Conservation (phyloP, 2,888 invertebrate species). For the Clostera curtula region DNA sequence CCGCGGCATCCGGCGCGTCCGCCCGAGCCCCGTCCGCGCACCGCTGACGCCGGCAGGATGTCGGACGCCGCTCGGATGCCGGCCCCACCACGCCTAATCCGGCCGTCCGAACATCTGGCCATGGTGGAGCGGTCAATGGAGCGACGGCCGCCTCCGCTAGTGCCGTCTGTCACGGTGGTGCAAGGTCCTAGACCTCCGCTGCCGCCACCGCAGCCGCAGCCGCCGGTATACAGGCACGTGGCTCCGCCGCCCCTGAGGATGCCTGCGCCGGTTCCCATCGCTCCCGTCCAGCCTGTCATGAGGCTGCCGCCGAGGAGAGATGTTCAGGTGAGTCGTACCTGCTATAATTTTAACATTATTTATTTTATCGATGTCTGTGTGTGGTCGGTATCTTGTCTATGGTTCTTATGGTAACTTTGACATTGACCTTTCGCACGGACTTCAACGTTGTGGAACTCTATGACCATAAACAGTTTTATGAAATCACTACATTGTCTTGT, state of each 20-base stretch:
- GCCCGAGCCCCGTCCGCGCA: constrained; percentile 50
- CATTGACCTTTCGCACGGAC: too few species aligned
- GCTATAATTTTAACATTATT: neutral
- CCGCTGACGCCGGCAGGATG: constrained; percentile 14
- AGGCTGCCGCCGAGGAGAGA: constrained; percentile 55
- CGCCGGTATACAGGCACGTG: constrained; percentile 46
- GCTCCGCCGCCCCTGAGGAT: constrained; percentile 54
- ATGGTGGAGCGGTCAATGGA: constrained; percentile 44
- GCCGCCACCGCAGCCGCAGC: constrained; percentile 37
- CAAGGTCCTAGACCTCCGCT: constrained; percentile 42
- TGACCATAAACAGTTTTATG: too few species aligned
- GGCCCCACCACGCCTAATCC: constrained; percentile 54
- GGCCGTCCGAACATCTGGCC: constrained; percentile 62
- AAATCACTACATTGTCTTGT: too few species aligned
- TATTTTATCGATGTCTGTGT: too few species aligned
- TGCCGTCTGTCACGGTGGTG: constrained; percentile 46
- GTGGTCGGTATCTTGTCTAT: too few species aligned
- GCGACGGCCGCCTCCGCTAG: constrained; percentile 40
- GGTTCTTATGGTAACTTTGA: too few species aligned
- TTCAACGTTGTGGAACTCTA: too few species aligned
- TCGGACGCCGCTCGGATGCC: constrained; percentile 19
- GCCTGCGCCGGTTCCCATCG: constrained; percentile 46
- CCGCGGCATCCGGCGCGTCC: constrained; percentile 44
- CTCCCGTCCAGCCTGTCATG: constrained; percentile 37
- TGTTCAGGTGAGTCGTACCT: constrained; percentile 44